Percentiles rank a stretch among this genome's conserved stretches.
Conservation (phyloP, 2,797 vertebrate genomes). For the Thaleichthys pacificus region DNA sequence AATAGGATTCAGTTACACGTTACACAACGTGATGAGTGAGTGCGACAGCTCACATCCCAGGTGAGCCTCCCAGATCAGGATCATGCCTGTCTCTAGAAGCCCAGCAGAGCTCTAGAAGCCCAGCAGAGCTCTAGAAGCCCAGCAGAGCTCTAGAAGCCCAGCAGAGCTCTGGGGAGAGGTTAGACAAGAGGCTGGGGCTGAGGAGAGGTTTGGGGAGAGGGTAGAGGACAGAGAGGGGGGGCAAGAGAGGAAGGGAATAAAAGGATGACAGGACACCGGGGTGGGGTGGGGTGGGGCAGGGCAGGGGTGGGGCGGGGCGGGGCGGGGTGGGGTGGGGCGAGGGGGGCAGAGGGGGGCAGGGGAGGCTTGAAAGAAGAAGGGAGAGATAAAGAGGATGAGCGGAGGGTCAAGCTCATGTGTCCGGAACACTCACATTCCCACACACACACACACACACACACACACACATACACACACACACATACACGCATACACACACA, state of each 20-base stretch:
- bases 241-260: too few species aligned
- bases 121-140: slow-evolving; percentile 14
- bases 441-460: too few species aligned
- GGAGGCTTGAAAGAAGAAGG: slow-evolving; percentile 3
- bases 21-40: slow-evolving; percentile 1
- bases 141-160: slow-evolving; percentile 12
- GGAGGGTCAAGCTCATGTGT: background rate
- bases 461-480: background rate
- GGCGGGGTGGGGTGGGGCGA: too few species aligned
- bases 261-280: too few species aligned
- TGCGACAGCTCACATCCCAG: slow-evolving; percentile 17
- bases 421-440: too few species aligned
- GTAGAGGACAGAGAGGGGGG: too few species aligned
- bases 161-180: slow-evolving; percentile 23
- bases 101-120: slow-evolving; percentile 26
- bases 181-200: too few species aligned
- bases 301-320: background rate
- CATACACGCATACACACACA: background rate
- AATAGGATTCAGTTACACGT: too few species aligned
- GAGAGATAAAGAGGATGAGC: background rate
- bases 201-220: too few species aligned
- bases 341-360: background rate
- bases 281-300: too few species aligned
- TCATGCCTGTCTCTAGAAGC: background rate
- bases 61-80: slow-evolving; percentile 15